These are phyloP conservation scores for Blomia tropicalis DNA, from an alignment of 2,888 invertebrate species.

Conservation along the genomic window DNA sequence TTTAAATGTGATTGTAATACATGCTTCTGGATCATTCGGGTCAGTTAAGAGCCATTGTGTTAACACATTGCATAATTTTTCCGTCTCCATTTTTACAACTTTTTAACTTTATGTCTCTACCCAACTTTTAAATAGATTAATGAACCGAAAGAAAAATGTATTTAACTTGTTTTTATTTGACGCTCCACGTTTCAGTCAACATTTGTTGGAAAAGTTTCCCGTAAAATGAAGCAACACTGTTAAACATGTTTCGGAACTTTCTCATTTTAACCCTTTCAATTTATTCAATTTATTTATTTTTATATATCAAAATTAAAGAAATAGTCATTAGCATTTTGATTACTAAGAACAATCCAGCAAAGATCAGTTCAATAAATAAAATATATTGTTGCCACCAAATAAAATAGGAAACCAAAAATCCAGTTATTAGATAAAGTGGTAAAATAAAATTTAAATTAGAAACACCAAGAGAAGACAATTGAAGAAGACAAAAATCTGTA, in stretches of 20 bases:
- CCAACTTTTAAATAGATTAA: slow-evolving; percentile 5
- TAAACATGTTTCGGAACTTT: neutral
- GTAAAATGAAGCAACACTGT: too few species aligned
- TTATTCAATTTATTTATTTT: neutral
- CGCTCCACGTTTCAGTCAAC: too few species aligned
- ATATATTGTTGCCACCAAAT: slow-evolving; percentile 1
- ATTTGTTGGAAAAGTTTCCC: neutral
- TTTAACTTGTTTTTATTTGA: neutral
- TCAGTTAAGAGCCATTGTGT: too few species aligned
- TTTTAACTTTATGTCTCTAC: too few species aligned
- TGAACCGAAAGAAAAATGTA: neutral
- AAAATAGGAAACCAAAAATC: neutral
- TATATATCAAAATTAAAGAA: neutral
- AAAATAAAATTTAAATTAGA: neutral
- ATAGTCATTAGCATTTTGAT: neutral
- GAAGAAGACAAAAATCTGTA: neutral
- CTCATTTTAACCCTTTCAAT: neutral
- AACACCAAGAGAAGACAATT: neutral
- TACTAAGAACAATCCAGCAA: neutral
- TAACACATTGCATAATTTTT: too few species aligned
- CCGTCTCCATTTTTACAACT: too few species aligned
- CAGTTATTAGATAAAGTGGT: neutral
- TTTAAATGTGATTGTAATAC: too few species aligned
- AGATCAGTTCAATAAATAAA: neutral
- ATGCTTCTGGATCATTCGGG: too few species aligned